Evolutionary conservation across 2,797 vertebrate species (phyloP).

Genomic region (Eurystomus glaucurus): DNA sequence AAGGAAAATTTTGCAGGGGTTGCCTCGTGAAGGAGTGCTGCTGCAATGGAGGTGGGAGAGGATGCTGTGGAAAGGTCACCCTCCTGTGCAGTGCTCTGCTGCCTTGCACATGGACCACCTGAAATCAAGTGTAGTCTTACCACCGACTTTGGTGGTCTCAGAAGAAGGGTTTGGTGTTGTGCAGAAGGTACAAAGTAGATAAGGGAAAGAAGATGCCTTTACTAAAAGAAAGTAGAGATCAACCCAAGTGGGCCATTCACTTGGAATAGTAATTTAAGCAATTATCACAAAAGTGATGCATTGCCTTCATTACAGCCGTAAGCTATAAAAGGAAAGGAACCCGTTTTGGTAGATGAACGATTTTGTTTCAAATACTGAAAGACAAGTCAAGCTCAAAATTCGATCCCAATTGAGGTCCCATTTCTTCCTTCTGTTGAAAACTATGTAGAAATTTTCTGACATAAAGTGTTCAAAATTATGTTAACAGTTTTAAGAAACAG

Average conservation of each 20-base stretch:
- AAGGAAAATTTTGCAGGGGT: neutral
- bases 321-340: conserved; percentile 80
- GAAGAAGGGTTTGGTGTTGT: neutral
- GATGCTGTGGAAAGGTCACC: neutral
- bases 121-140: neutral
- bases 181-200: conserved; percentile 56
- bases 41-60: neutral
- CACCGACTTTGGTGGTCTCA: neutral
- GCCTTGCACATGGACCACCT: neutral
- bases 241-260: conserved; percentile 76
- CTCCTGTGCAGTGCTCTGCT: neutral
- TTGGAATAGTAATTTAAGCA: conserved; percentile 82
- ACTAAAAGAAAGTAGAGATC: conserved; percentile 64
- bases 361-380: conserved; percentile 79
- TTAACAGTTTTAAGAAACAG: neutral
- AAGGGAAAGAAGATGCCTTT: conserved; percentile 56
- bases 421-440: conserved; percentile 61
- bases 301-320: conserved; percentile 83
- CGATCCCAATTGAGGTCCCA: neutral
- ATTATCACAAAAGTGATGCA: conserved; percentile 84
- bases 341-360: conserved; percentile 77
- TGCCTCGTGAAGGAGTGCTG: neutral
- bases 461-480: neutral
- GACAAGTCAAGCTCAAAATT: conserved; percentile 78
- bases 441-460: neutral